Evolutionary conservation across 2,888 invertebrate genomes (phyloP), one percentile per base, ranked within the genome.

Genomic region (Drosophila mayaguana): DNA sequence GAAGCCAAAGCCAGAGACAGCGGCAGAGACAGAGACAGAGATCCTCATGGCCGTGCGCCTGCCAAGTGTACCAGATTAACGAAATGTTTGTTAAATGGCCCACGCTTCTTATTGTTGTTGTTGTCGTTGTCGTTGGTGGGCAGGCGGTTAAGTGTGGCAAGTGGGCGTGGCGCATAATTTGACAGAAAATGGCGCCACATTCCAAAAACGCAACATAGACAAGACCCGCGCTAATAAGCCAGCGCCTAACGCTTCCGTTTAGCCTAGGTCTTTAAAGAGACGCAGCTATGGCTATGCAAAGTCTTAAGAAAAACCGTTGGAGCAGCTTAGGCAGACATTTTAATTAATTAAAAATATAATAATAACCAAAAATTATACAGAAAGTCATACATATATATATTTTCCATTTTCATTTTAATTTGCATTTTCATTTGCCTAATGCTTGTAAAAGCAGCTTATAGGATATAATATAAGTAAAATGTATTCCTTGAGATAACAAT

Each of bases 21-120:
- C 12, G 25, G 12, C 18, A 40, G 14, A n/a, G 46, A 32, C 54
- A 63, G 55, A 56, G 66, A 32, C 51, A 61, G 56, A 59, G 66
- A 34, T 66, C 48, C 70, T 81, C 68, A 70, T 74, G 84, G 88
- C 75, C 83, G 75, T 82, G 83, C 65, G 80, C 56, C 80, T 78
- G 83, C 74, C 84, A 87, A 85, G 84, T 84, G 84, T 89, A 81
- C 81, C 87, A 89, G 85, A 84, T 86, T 86, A 86, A 84, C 84
- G 78, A 75, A 86, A 85, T 85, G 83, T 86, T 88, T 86, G 84
- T 86, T 85, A 85, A 85, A 85, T 88, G 88, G 88, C 70, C 71
- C 83, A 76, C 63, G 78, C 25, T 54, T 28, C 16, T 8, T 40
- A 22, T 40, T 32, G 32, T 32, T 32, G 32, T 9, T 34, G 34